phyloP scores from a whole-genome alignment of 2,888 invertebrate genomes.

The Drosophila kokeensis region DNA sequence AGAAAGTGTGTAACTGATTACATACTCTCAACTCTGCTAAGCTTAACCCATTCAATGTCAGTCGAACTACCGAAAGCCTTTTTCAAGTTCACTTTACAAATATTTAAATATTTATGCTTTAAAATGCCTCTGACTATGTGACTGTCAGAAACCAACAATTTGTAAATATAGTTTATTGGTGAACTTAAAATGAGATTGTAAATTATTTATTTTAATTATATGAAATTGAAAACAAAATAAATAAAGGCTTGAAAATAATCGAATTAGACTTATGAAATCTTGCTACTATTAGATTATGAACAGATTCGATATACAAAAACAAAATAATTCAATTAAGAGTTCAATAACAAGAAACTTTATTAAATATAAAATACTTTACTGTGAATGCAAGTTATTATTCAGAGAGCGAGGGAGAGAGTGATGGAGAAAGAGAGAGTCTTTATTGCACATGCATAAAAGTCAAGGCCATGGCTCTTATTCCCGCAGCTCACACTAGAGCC shows the following conservation, averaged over 20 bases:
- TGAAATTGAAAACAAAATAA: neutral
- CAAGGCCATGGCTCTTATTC: constrained; percentile 14
- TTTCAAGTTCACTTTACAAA: constrained; percentile 6
- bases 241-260: neutral
- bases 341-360: neutral
- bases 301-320: neutral
- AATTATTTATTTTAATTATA: neutral
- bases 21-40: neutral
- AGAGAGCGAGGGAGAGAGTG: neutral
- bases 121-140: neutral
- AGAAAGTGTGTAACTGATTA: neutral
- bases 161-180: neutral
- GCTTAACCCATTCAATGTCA: neutral
- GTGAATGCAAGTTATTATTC: neutral
- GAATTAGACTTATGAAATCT: neutral
- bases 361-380: neutral
- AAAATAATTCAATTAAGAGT: neutral
- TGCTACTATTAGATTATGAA: neutral
- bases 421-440: neutral
- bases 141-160: too few species aligned
- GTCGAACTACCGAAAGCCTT: neutral
- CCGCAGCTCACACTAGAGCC: constrained; percentile 6
- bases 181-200: neutral
- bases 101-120: constrained; percentile 1
- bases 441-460: neutral